phyloP scores from a whole-genome alignment of 35 echinoderm and acorn worm species.

The Ophioderma brevispina region DNA sequence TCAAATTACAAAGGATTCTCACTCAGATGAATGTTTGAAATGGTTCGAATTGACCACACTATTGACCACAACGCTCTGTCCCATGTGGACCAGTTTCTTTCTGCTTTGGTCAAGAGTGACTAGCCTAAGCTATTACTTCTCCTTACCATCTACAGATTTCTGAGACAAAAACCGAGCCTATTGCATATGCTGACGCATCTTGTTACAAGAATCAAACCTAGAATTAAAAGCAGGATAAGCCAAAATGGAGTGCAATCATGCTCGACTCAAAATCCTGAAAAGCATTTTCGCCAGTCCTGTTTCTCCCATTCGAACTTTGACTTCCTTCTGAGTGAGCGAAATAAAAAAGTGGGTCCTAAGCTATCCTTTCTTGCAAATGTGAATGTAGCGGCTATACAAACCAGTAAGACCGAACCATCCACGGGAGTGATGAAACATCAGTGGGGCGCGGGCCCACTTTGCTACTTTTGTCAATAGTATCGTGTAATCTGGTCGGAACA shows the following conservation, averaged over 20 bases:
- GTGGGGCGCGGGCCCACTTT: constrained; percentile 59
- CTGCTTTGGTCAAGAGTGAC: constrained; percentile 33
- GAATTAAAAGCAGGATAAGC: constrained; percentile 55
- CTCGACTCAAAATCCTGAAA: constrained; percentile 39
- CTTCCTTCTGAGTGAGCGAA: constrained; percentile 46
- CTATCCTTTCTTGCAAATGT: constrained; percentile 15
- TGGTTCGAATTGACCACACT: constrained; percentile 56
- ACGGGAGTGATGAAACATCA: constrained; percentile 16
- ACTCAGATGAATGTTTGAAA: constrained; percentile 59
- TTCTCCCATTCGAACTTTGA: constrained; percentile 17
- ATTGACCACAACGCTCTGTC: constrained; percentile 63
- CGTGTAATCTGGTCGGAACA: constrained; percentile 38
- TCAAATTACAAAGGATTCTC: constrained; percentile 22
- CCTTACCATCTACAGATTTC: constrained; percentile 50
- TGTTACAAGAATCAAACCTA: constrained; percentile 41
- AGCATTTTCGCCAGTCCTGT: constrained; percentile 24
- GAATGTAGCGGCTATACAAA: constrained; percentile 49
- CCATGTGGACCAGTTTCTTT: constrained; percentile 49
- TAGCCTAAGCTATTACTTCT: constrained; percentile 62
- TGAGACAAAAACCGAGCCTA: constrained; percentile 62
- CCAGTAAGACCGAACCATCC: constrained; percentile 50
- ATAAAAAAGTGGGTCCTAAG: constrained; percentile 51
- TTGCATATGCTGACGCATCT: constrained; percentile 53
- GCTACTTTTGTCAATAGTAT: constrained; percentile 30
- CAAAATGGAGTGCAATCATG: constrained; percentile 53